Evolutionary conservation across 2,113 vertebrate species (phyloP).

Genomic region (Odocoileus hemionus): DNA sequence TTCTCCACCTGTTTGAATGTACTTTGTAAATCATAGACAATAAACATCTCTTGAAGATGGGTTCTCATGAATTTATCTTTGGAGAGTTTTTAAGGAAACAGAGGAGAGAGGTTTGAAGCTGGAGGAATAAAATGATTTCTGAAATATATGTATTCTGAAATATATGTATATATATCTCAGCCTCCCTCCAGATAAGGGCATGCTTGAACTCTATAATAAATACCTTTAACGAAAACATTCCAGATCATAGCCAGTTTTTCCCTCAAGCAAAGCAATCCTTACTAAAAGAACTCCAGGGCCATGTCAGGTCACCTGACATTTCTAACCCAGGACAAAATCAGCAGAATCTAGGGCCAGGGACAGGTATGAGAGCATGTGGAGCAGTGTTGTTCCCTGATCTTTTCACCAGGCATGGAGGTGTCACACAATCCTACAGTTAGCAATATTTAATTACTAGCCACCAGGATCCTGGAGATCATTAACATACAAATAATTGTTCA

Average conservation of each 20-base stretch:
- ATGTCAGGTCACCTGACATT: not conserved
- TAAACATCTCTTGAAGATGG: not conserved
- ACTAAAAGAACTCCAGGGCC: not conserved
- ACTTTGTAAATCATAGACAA: not conserved
- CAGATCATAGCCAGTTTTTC: not conserved
- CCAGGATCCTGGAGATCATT: conserved; percentile 31
- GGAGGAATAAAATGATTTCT: not conserved
- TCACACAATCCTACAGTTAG: conserved; percentile 43
- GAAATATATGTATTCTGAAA: conserved; percentile 1
- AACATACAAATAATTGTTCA: conserved; percentile 50
- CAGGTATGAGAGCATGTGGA: conserved; percentile 2
- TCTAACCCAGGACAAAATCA: not conserved
- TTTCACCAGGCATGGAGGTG: not conserved
- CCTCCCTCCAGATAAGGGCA: not conserved
- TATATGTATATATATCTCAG: not conserved
- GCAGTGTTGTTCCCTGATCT: conserved; percentile 13
- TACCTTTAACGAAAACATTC: conserved; percentile 26
- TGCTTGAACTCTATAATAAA: not conserved
- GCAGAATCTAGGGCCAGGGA: not conserved
- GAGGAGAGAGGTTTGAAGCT: not conserved
- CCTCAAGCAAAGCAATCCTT: not conserved
- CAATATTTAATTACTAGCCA: conserved; percentile 63
- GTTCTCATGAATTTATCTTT: not conserved
- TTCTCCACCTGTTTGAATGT: not conserved
- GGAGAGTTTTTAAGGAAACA: conserved; percentile 13